phyloP scores from a whole-genome alignment of 2,113 vertebrate genomes.

The Ceyx cyanopectus region DNA sequence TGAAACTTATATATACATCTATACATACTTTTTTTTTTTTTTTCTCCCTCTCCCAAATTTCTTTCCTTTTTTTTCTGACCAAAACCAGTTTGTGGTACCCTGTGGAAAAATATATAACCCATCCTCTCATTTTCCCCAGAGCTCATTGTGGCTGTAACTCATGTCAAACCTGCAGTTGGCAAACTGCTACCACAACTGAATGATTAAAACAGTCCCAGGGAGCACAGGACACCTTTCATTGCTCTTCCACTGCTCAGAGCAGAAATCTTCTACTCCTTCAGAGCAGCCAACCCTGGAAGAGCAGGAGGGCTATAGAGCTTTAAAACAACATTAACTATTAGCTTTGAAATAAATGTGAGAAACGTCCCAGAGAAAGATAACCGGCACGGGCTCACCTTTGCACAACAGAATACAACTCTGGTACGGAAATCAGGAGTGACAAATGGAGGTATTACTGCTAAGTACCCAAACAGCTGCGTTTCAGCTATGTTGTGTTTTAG shows the following conservation, averaged over 20 bases:
- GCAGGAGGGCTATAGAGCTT: not conserved
- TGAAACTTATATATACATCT: accelerated
- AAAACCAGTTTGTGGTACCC: accelerated
- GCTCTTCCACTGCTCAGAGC: not conserved
- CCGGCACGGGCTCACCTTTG: accelerated
- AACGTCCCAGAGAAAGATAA: accelerated
- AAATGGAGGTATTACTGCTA: accelerated
- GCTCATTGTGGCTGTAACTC: accelerated
- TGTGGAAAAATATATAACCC: not conserved
- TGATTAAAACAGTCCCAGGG: not conserved
- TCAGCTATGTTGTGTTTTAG: not conserved
- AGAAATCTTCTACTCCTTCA: not conserved
- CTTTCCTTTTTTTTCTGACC: not conserved
- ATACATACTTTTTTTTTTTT: not conserved
- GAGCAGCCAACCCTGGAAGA: not conserved
- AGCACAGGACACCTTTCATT: accelerated
- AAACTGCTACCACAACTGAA: not conserved
- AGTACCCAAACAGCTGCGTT: not conserved
- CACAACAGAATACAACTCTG: not conserved
- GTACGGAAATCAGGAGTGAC: not conserved
- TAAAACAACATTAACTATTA: not conserved
- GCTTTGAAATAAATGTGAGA: not conserved
- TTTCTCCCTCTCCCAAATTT: not conserved
- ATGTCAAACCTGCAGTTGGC: not conserved
- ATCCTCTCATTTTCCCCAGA: not conserved